Evolutionary conservation across 92 coral and sea anemone genomes (phyloP).

Genomic region (Palythoa heliodiscus): DNA sequence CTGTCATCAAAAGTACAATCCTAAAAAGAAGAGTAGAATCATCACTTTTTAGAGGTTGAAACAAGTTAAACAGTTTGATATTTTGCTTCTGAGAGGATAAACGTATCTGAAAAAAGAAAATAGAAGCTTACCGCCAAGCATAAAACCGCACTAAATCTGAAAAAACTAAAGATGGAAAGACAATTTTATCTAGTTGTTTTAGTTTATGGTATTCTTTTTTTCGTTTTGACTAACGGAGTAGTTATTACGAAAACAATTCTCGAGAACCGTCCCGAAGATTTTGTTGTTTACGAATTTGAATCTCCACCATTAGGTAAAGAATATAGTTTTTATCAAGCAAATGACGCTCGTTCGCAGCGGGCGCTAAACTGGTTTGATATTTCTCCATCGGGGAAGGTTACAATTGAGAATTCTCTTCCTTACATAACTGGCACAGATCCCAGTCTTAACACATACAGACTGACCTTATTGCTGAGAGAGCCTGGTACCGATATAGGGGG

Average conservation of each 20-base stretch:
- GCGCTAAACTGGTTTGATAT: conserved; percentile 69
- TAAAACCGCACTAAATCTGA: background rate
- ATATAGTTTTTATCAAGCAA: conserved; percentile 66
- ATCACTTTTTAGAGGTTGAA: background rate
- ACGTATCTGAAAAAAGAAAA: background rate
- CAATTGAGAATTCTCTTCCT: conserved; percentile 60
- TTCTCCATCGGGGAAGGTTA: conserved; percentile 70
- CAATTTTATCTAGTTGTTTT: background rate
- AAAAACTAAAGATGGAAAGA: background rate
- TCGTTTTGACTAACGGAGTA: conserved; percentile 1
- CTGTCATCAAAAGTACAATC: background rate
- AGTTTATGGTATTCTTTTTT: conserved; percentile 5
- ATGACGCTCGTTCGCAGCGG: conserved; percentile 49
- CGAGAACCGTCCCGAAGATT: conserved; percentile 36
- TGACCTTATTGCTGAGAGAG: conserved; percentile 64
- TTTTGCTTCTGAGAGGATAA: background rate
- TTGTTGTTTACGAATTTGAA: conserved; percentile 58
- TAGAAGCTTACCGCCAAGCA: too few relatives aligned
- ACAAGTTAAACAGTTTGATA: background rate
- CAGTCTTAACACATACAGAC: conserved; percentile 51
- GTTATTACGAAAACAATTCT: conserved; percentile 15
- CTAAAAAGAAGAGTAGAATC: background rate
- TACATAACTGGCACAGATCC: conserved; percentile 54
- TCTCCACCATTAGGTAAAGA: conserved; percentile 63
- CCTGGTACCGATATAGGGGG: conserved; percentile 69